Conservation (phyloP, 2,797 vertebrate species). For the Thaleichthys pacificus region DNA sequence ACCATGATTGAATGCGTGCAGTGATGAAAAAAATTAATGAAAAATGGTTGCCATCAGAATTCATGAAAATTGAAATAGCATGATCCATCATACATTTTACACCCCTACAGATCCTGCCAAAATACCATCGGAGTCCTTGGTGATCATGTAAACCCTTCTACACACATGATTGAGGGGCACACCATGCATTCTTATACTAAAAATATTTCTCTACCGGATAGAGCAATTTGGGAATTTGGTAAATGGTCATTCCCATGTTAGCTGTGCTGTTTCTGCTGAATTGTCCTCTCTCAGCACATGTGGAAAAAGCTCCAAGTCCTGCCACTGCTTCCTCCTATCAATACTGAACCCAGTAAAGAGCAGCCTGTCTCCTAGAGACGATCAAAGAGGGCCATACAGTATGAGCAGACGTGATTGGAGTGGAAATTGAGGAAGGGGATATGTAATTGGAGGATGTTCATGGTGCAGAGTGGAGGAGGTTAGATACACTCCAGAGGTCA, state of each 20-base stretch:
- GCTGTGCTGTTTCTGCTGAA: background rate
- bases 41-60: constrained; percentile 8
- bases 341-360: constrained; percentile 30
- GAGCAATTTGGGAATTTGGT: background rate
- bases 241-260: background rate
- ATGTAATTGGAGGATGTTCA: constrained; percentile 8
- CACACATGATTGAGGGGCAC: background rate
- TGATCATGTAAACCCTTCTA: background rate
- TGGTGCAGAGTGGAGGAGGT: constrained; percentile 5
- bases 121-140: background rate
- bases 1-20: background rate
- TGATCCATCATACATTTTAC: background rate
- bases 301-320: constrained; percentile 16
- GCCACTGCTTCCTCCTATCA: constrained; percentile 34
- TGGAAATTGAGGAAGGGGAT: constrained; percentile 9
- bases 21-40: constrained; percentile 6
- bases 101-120: background rate
- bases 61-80: background rate
- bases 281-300: constrained; percentile 3
- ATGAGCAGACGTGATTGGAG: constrained; percentile 11
- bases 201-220: background rate
- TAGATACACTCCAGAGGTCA: constrained; percentile 22
- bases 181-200: background rate
- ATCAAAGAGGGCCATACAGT: constrained; percentile 23
- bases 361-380: constrained; percentile 11